Conservation (phyloP, 2,113 vertebrate species). For the Ploceus nigricollis region DNA sequence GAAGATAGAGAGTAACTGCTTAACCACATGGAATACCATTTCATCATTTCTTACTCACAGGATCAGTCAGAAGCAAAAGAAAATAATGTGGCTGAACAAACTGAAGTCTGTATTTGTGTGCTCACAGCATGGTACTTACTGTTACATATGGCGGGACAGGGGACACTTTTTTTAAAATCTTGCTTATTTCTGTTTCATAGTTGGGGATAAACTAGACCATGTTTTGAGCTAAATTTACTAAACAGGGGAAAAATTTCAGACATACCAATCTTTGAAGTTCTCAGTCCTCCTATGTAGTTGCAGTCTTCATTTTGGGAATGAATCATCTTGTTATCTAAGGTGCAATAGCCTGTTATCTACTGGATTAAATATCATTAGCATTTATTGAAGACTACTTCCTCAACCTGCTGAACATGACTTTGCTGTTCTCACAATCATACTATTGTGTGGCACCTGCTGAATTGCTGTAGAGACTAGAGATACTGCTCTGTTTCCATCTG, state of each 20-base stretch:
- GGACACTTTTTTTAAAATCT: not conserved
- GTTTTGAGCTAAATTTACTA: not conserved
- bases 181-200: not conserved
- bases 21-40: not conserved
- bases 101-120: not conserved
- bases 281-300: not conserved
- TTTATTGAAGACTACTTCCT: not conserved
- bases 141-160: not conserved
- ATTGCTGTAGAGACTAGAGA: not conserved
- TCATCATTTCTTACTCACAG: not conserved
- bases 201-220: not conserved
- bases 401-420: not conserved
- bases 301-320: slow-evolving; percentile 3
- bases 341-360: not conserved
- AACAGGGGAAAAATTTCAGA: not conserved
- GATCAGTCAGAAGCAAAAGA: not conserved
- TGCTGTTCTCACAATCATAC: not conserved
- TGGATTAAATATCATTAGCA: not conserved
- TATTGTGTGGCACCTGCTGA: not conserved
- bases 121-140: not conserved
- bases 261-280: not conserved
- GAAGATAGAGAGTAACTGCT: not conserved
- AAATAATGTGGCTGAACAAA: not conserved
- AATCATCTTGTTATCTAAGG: slow-evolving; percentile 14
- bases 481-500: not conserved